These are phyloP conservation scores for Scomber colias DNA, from an alignment of 2,113 vertebrate species.

Conservation along the genomic window DNA sequence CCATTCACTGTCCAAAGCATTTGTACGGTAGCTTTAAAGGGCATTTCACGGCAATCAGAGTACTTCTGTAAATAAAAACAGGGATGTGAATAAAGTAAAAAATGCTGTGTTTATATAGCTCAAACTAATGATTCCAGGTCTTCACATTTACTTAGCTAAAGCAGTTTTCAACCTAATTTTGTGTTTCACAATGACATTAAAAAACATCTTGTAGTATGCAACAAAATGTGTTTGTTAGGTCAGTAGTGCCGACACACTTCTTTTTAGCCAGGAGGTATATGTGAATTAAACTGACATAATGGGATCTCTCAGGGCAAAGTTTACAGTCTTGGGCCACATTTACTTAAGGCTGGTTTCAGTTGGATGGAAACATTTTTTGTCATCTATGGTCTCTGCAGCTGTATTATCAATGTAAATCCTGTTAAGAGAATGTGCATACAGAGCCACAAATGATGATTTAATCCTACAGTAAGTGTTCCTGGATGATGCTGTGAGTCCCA, in stretches of 20 bases:
- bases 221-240: constrained; percentile 8
- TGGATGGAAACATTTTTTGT: constrained; percentile 48
- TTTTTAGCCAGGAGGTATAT: constrained; percentile 13
- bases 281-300: constrained; percentile 50
- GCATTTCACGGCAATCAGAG: not conserved
- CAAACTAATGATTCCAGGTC: not conserved
- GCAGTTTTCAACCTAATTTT: not conserved
- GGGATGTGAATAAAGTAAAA: not conserved
- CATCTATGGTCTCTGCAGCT: constrained; percentile 25
- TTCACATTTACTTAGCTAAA: not conserved
- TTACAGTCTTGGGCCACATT: constrained; percentile 18
- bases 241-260: not conserved
- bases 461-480: constrained; percentile 73
- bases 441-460: constrained; percentile 74
- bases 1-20: not conserved
- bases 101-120: not conserved
- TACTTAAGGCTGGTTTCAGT: constrained; percentile 22
- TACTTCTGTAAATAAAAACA: not conserved
- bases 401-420: constrained; percentile 70
- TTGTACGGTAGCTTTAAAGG: not conserved
- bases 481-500: constrained; percentile 54
- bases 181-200: not conserved
- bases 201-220: constrained; percentile 19
- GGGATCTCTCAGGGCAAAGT: constrained; percentile 38
- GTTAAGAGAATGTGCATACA: constrained; percentile 72